Percentiles rank a stretch among this genome's conserved stretches.
Evolutionary conservation across 2,113 vertebrate species (phyloP).

Genomic region (Callipepla squamata): DNA sequence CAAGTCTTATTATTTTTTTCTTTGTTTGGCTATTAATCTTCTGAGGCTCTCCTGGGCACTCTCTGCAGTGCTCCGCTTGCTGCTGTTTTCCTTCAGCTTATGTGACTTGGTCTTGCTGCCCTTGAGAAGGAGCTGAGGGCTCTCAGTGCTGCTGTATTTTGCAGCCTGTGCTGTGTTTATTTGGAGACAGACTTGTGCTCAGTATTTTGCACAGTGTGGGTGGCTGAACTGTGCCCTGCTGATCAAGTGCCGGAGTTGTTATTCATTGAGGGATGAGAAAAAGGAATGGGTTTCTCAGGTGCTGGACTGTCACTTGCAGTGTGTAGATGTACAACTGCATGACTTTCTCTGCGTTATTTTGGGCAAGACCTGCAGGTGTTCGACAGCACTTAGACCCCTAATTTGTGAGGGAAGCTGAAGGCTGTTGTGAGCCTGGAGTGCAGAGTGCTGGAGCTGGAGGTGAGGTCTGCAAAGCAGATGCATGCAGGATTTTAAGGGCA

Average conservation of each 20-base stretch:
- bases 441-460: not conserved
- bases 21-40: not conserved
- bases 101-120: not conserved
- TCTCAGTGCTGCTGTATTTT: accelerated
- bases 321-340: not conserved
- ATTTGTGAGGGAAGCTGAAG: not conserved
- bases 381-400: not conserved
- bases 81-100: not conserved
- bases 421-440: not conserved
- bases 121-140: not conserved
- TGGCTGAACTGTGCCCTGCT: not conserved
- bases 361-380: not conserved
- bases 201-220: not conserved
- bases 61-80: not conserved
- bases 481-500: not conserved
- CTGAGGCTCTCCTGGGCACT: not conserved
- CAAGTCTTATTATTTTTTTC: not conserved
- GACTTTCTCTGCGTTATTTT: not conserved
- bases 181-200: not conserved
- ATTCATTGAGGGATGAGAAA: not conserved
- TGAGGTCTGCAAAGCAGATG: not conserved
- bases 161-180: not conserved
- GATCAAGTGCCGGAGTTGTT: not conserved
- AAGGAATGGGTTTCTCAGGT: not conserved
- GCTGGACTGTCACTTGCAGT: constrained; percentile 1